Evolutionary conservation across 2,113 vertebrate species (phyloP), one percentile per base, ranked within the genome.

Genomic region (Cromileptes altivelis): DNA sequence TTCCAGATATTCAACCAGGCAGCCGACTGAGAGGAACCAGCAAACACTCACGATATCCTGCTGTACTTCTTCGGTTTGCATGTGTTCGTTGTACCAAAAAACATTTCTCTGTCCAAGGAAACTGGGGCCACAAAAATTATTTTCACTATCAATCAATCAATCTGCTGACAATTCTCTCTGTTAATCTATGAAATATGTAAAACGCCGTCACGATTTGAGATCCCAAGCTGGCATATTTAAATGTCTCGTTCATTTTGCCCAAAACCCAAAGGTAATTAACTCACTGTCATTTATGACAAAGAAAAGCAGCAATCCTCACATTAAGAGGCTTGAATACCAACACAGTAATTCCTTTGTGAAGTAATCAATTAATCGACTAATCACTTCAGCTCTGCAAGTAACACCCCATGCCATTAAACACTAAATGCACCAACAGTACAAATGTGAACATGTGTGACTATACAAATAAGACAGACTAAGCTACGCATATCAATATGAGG

Each of bases 1-100:
- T 55, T 85, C 49, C 58, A 77, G 50, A 71, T 37, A 90, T 57
- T 75, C 79, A 84, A 64, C 56, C 69, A 64, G 73, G 21, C 64
- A 50, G 53, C 19, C n/a, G 49, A 49, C 19, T n/a, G 49, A 76
- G 64, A 50, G 75, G 53, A 87, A 82, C 12, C 73, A 52, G 57
- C 58, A 19, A 68, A 21, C 57, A 25, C 50, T 61, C 21, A 27
- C n/a, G 27, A 65, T 45, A 70, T 30, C 68, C 62, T 45, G 40
- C n/a, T 60, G 21, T 42, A 56, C 63, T 18, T 60, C 37, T 12
- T 45, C 37, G 14, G 37, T n/a, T 1, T 18, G 64, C n/a, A n/a
- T 17, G 3, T 27, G n/a, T 45, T 50, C 65, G 52, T 60, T 67
- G 63, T 57, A 17, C 11, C 1, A 45, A 69, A n/a, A 19, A 57